Evolutionary conservation across 2,797 vertebrate genomes (phyloP), one percentile per base, ranked within the genome.

Genomic region (Distichodus sexfasciatus): DNA sequence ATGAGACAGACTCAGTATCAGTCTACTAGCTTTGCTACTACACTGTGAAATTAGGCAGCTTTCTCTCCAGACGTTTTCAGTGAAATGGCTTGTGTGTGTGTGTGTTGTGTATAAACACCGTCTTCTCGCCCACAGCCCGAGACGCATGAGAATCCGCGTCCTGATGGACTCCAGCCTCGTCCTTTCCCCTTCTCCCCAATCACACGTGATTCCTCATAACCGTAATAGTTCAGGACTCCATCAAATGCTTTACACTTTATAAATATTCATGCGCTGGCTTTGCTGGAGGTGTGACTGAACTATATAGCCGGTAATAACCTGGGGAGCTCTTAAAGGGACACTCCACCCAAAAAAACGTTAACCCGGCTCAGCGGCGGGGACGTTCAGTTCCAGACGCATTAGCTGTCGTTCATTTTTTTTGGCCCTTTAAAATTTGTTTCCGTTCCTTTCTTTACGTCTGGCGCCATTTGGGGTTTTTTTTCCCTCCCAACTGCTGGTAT

Each of bases 391-490:
- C n/a, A n/a, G n/a, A n/a, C n/a, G n/a, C n/a, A n/a, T n/a, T n/a
- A n/a, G n/a, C n/a, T n/a, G n/a, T n/a, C n/a, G n/a, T n/a, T n/a
- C n/a, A n/a, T n/a, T n/a, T n/a, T n/a, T n/a, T n/a, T n/a, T n/a
- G n/a, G n/a, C n/a, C n/a, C n/a, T 6, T 4, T 59, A 54, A 80
- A 80, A 81, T 87, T 82, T 76, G 82, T 87, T 87, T 85, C 85
- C 6, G 23, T 79, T 84, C 73, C 75, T 84, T 82, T 84, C 79
- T 84, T 72, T 47, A 60, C 76, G 75, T 58, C 62, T 38, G 51
- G 36, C 72, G 59, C 53, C 64, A 71, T 72, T 64, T 79, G 80
- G 67, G 78, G 82, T 74, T 86, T 7, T 43, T 6, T n/a, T n/a
- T n/a, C n/a, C n/a, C n/a, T n/a, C n/a, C n/a, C n/a, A n/a, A n/a